phyloP scores from a whole-genome alignment of 2,113 vertebrate genomes.

The Bagarius yarrelli region DNA sequence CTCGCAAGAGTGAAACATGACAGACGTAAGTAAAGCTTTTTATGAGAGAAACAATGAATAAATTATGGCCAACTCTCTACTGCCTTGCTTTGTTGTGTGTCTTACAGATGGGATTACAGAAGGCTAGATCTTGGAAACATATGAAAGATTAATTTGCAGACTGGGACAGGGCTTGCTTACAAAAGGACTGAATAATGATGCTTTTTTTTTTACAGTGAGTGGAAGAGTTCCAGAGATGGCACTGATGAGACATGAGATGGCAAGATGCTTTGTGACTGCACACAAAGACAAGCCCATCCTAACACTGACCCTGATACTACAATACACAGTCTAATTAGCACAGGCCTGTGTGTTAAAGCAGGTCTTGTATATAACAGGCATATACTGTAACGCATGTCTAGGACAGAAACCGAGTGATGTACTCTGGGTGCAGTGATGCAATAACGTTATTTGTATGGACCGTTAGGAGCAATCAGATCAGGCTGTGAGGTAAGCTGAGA shows the following conservation, averaged over 20 bases:
- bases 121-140: constrained; percentile 78
- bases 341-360: constrained; percentile 11
- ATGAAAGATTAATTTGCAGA: constrained; percentile 81
- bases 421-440: background rate
- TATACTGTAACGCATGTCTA: background rate
- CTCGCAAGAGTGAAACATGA: constrained; percentile 74
- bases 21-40: constrained; percentile 77
- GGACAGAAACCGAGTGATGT: background rate
- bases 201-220: constrained; percentile 67
- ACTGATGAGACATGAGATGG: constrained; percentile 52
- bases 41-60: constrained; percentile 75
- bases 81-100: constrained; percentile 76
- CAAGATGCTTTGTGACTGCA: constrained; percentile 24
- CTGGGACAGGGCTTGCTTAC: constrained; percentile 75
- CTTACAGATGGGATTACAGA: constrained; percentile 79
- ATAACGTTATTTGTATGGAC: background rate
- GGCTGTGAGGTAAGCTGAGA: constrained; percentile 25
- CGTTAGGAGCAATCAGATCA: constrained; percentile 12
- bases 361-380: background rate
- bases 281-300: background rate
- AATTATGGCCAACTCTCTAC: constrained; percentile 69
- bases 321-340: constrained; percentile 21
- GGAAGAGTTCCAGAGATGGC: constrained; percentile 60
- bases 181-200: constrained; percentile 78
- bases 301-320: constrained; percentile 16